Evolutionary conservation across 1,140 invertebrate species (phyloP).

Genomic region (Sitobion miscanthi): DNA sequence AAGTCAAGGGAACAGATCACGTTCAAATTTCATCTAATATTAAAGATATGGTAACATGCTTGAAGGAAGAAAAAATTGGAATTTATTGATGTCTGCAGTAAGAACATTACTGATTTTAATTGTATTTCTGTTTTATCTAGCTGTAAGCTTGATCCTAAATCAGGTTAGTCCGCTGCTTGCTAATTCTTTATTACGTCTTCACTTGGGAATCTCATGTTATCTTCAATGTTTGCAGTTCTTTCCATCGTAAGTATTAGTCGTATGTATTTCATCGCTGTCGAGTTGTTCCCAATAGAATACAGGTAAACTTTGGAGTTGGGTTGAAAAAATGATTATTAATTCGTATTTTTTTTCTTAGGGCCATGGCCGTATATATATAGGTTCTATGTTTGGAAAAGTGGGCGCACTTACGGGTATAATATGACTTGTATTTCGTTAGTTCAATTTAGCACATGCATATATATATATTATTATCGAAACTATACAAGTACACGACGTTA

Average conservation of each 20-base stretch:
- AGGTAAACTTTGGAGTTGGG: not conserved
- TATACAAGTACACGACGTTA: no score
- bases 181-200: slow-evolving; percentile 33
- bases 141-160: slow-evolving; percentile 1
- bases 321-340: not conserved
- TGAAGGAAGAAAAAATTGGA: no score
- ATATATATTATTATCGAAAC: no score
- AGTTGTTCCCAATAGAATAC: slow-evolving; percentile 28
- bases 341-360: not conserved
- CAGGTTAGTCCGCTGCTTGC: slow-evolving; percentile 10
- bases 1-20: no score
- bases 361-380: slow-evolving; percentile 36
- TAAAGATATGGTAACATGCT: no score
- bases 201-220: not conserved
- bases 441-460: no score
- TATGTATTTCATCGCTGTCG: slow-evolving; percentile 37
- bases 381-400: slow-evolving; percentile 31
- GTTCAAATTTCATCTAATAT: no score
- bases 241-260: slow-evolving; percentile 35
- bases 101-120: not conserved
- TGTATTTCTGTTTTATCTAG: not conserved
- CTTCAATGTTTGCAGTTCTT: slow-evolving; percentile 12
- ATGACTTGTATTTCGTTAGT: no score
- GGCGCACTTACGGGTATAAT: slow-evolving; percentile 10
- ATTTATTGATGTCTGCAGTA: no score